These are phyloP conservation scores for Crotophaga sulcirostris DNA, from an alignment of 2,113 vertebrate genomes.

Conservation along the genomic window DNA sequence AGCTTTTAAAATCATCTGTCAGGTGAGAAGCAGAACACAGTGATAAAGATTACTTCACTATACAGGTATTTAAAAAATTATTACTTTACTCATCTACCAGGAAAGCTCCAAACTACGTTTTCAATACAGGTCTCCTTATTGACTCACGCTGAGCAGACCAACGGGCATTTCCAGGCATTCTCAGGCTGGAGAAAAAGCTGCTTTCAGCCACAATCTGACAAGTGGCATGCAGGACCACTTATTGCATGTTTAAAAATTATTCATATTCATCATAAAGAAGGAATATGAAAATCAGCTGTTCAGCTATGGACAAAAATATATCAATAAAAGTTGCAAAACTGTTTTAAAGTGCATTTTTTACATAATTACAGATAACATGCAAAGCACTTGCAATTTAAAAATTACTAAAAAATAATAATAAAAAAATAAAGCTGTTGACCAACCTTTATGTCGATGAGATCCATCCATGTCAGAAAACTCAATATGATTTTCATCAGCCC, in stretches of 20 bases:
- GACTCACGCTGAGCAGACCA: background rate
- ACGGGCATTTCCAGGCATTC: background rate
- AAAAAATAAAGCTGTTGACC: background rate
- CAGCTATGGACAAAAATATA: background rate
- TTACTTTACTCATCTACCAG: background rate
- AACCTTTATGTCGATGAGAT: slow-evolving; percentile 90
- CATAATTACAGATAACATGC: background rate
- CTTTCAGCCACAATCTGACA: background rate
- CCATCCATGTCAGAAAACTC: slow-evolving; percentile 96
- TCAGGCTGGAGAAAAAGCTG: background rate
- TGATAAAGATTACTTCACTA: background rate
- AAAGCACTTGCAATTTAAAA: background rate
- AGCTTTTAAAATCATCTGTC: background rate
- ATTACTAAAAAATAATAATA: background rate
- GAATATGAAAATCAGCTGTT: background rate
- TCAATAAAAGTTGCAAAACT: background rate
- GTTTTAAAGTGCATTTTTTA: background rate
- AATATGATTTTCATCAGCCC: slow-evolving; percentile 96
- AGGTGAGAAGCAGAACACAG: background rate
- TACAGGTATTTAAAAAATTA: background rate
- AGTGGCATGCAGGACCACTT: background rate
- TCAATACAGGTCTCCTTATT: background rate
- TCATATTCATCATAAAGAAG: background rate
- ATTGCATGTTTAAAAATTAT: background rate
- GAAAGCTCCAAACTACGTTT: background rate